Evolutionary conservation across 1,140 invertebrate genomes (phyloP), one percentile per base, ranked within the genome.

Genomic region (Pinna nobilis): DNA sequence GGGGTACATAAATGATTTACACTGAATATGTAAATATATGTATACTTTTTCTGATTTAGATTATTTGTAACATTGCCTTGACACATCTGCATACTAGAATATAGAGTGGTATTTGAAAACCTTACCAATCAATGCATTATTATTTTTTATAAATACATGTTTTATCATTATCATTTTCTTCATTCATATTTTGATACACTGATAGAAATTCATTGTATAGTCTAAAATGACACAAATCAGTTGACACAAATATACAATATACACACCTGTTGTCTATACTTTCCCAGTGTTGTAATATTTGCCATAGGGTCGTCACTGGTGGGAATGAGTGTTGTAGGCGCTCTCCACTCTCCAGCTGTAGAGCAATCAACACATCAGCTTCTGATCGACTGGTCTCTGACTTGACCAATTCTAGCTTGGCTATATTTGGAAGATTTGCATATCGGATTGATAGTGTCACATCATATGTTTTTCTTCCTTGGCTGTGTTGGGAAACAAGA

Each of bases 381-480:
- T 93, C 91, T 20, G 88, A 81, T 70, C 94, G 90, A 70, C 88
- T 88, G 74, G 91, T 93, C 20, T 90, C 88, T 61, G 92, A 90
- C 80, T 92, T 91, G 44, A 92, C 89, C 90, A 96, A 92, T 90
- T 96, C 95, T 32, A 96, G 84, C 50, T 92, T 92, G 60, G 94
- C 95, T 90, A 95, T 96, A 84, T 96, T 96, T 15, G 94, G 92
- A 51, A 96, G 88, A 35, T 94, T 94, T 63, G 94, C 93, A 89
- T 94, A 96, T 39, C 94, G 91, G 51, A 96, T 90, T 59, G 92
- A 93, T 51, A 92, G 90, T 64, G 92, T 93, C 49, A 93, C 88
- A 84, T 95, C 94, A 9, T 96, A 82, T 39, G 93, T 87, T 86
- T 92, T 92, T 81, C 93, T 94, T 79, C 93, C 93, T 88, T 95